Base-by-base conservation (phyloP, 92 coral and sea anemone genomes). In the Paragorgia papillata region DNA sequence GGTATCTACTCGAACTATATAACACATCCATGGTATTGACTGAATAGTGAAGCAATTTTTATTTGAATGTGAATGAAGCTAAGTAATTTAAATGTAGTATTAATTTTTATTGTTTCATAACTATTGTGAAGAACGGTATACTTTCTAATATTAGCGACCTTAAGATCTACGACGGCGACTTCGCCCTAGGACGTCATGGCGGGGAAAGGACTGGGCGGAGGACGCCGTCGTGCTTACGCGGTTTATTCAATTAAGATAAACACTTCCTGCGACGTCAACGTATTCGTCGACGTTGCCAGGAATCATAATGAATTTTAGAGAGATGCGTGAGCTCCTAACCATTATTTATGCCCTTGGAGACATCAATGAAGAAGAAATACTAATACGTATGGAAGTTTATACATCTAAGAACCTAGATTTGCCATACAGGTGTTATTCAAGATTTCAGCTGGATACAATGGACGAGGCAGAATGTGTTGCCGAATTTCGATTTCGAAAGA, bases 141-240 rank as follows among this genome's bases (percentile, higher is more conserved):
- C n/a, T n/a, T n/a, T n/a, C n/a, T n/a, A n/a, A n/a, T n/a, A n/a
- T n/a, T n/a, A n/a, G n/a, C n/a, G n/a, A n/a, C n/a, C n/a, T n/a
- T n/a, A n/a, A n/a, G n/a, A n/a, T n/a, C n/a, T n/a, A n/a, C n/a
- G n/a, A n/a, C n/a, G n/a, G n/a, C n/a, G n/a, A n/a, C n/a, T n/a
- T n/a, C n/a, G n/a, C n/a, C n/a, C n/a, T n/a, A n/a, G n/a, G 37
- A 51, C 43, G 43, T 32, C 81, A 25, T 59, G 71, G 41, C 73
- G 69, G 81, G 35, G 81, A 57, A 58, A 70, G 62, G 81, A 33
- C 81, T 75, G 55, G 57, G 71, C 50, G 40, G 49, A 75, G 81
- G 19, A 59, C 81, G 80, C 15, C 81, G 74, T 75, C 81, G 31
- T n/a, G 59, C 20, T 57, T 48, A 57, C 58, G 81, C 60, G 53